These are phyloP conservation scores for Agelastica alni DNA, from an alignment of 2,888 invertebrate species.

Conservation along the genomic window DNA sequence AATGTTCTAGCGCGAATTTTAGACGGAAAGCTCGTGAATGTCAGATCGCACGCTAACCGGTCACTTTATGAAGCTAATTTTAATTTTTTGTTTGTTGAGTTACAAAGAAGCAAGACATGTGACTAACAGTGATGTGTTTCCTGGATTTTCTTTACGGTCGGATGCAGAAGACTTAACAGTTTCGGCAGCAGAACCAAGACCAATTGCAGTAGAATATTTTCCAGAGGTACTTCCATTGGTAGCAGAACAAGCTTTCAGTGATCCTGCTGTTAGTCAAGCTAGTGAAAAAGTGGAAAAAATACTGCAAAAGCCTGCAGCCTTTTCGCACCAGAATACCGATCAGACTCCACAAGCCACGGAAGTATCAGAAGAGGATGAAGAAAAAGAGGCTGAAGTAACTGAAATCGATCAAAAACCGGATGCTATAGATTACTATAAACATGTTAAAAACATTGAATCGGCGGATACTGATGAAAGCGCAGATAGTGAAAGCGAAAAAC, in stretches of 20 bases:
- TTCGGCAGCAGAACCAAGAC: conserved; percentile 45
- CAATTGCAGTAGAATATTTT: conserved; percentile 37
- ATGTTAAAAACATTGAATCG: conserved; percentile 26
- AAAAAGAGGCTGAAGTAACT: conserved; percentile 21
- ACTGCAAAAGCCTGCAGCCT: conserved; percentile 45
- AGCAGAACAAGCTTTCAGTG: conserved; percentile 29
- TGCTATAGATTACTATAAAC: conserved; percentile 37
- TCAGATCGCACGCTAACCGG: background rate
- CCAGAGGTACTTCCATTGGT: conserved; percentile 37
- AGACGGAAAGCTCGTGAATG: conserved; percentile 9
- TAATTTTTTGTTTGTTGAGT: conserved; percentile 4
- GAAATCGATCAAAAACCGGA: conserved; percentile 31
- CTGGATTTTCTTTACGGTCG: conserved; percentile 18
- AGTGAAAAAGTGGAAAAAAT: conserved; percentile 49
- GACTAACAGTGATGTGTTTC: conserved; percentile 6
- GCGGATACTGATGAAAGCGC: conserved; percentile 18
- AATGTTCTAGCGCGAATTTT: conserved; percentile 16
- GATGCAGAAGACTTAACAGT: conserved; percentile 34
- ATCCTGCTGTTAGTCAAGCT: conserved; percentile 35
- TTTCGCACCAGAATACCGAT: conserved; percentile 41
- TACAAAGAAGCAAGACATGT: conserved; percentile 15
- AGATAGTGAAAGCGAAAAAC: conserved; percentile 17
- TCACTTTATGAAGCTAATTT: conserved; percentile 13
- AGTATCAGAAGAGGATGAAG: conserved; percentile 8
- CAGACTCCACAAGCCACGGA: conserved; percentile 15